These are phyloP conservation scores for Phyto melanocephala DNA, from an alignment of 2,888 invertebrate species.

Conservation along the genomic window DNA sequence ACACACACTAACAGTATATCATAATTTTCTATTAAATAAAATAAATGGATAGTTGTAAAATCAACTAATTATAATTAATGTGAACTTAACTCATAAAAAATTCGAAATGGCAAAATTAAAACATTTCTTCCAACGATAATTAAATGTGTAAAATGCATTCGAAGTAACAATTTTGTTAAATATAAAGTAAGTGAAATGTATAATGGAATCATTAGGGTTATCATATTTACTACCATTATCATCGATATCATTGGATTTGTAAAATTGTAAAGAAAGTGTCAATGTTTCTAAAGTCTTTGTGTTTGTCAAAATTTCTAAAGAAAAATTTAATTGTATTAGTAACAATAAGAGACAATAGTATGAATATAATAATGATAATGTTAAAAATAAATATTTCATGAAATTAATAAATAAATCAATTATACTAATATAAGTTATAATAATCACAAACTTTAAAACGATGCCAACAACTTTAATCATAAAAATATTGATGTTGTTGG, in stretches of 20 bases:
- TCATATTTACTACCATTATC: neutral
- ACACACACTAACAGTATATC: constrained; percentile 63
- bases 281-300: constrained; percentile 40
- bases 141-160: constrained; percentile 25
- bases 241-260: neutral
- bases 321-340: constrained; percentile 40
- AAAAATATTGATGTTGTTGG: constrained; percentile 4
- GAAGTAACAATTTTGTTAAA: constrained; percentile 18
- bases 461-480: constrained; percentile 4
- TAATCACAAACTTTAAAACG: constrained; percentile 58
- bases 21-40: constrained; percentile 66
- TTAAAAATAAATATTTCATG: constrained; percentile 3
- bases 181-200: constrained; percentile 19
- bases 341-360: constrained; percentile 14
- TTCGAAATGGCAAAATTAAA: constrained; percentile 63
- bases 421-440: constrained; percentile 56
- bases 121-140: constrained; percentile 39
- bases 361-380: neutral
- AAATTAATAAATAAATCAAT: constrained; percentile 55
- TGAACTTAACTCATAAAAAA: constrained; percentile 73
- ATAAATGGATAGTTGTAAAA: constrained; percentile 68
- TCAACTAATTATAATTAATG: constrained; percentile 69
- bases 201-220: constrained; percentile 7
- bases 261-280: neutral
- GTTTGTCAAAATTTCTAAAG: constrained; percentile 5